Base-by-base conservation (phyloP, 2,888 invertebrate genomes). In the Agrochola circellaris region DNA sequence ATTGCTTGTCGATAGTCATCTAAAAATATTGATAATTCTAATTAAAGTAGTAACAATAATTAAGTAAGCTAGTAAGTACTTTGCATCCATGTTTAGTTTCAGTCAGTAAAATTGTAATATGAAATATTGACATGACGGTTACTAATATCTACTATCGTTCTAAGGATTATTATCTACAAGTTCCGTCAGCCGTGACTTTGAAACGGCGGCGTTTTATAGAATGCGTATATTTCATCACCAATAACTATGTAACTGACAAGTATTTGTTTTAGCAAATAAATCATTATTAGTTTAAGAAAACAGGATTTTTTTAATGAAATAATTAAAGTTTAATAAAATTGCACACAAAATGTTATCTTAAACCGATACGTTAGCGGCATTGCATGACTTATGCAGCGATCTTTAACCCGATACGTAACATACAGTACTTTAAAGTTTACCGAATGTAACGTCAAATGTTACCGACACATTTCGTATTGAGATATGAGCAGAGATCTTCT, bases 131-230 rank as follows among this genome's bases (percentile, higher is more conserved):
- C 17, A 81, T 23, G 42, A 42, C 34, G 9, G 7, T 34, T 48
- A 81, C 75, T 82, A 34, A 48, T 82, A 54, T n/a, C 23, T n/a
- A 61, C n/a, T 51, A 69, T 79, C 51, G 13, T 34, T 69, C 23
- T 61, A 42, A 66, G 56, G 82, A 76, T 82, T 76, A 82, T 82
- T 82, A 34, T 38, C 17, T 48, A n/a, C 48, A 62, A 65, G 45
- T 85, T 79, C 67, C 67, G 45, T 34, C 79, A 79, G 67, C 70
- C 60, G 75, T 85, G 79, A 83, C 79, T 83, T 85, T 83, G 77
- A 73, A 79, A 62, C 56, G 38, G 42, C 79, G 70, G 38, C 30
- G 26, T 71, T 64, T 75, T 45, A 56, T 26, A 64, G 45, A 13
- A 8, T 61, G 17, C 30, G 7, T 56, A 54, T 62, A 62, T 73